phyloP scores from a whole-genome alignment of 2,888 invertebrate species.

The Pandemis cinnamomeana region DNA sequence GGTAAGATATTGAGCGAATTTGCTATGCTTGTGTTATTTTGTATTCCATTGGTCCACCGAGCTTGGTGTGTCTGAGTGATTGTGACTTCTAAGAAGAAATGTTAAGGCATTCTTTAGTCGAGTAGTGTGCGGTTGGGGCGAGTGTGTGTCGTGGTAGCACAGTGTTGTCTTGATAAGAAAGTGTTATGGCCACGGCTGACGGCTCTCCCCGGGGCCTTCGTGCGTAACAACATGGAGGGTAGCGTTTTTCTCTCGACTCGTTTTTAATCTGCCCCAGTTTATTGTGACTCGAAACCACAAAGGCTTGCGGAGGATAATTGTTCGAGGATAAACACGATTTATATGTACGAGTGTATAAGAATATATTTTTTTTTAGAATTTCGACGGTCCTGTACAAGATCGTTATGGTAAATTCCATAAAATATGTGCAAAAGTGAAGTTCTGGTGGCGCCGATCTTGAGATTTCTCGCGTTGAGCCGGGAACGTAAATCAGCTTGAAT shows the following conservation, averaged over 20 bases:
- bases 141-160: slow-evolving; percentile 50
- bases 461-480: slow-evolving; percentile 47
- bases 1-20: neutral
- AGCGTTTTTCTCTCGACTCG: slow-evolving; percentile 58
- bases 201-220: slow-evolving; percentile 63
- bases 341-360: neutral
- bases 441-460: slow-evolving; percentile 26
- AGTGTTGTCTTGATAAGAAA: slow-evolving; percentile 74
- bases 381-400: neutral
- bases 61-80: neutral
- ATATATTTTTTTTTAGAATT: neutral
- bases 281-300: slow-evolving; percentile 50
- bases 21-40: slow-evolving; percentile 17
- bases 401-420: slow-evolving; percentile 14
- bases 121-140: slow-evolving; percentile 3
- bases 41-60: slow-evolving; percentile 31
- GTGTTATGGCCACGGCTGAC: slow-evolving; percentile 69
- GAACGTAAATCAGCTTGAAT: slow-evolving; percentile 60
- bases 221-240: slow-evolving; percentile 62
- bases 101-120: slow-evolving; percentile 14
- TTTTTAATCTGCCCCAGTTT: slow-evolving; percentile 69
- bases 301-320: slow-evolving; percentile 18
- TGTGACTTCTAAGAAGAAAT: slow-evolving; percentile 21
- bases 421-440: slow-evolving; percentile 41
- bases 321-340: neutral